Evolutionary conservation across 2,888 invertebrate genomes (phyloP), one percentile per base, ranked within the genome.

Genomic region (Nemapogon koenigi): DNA sequence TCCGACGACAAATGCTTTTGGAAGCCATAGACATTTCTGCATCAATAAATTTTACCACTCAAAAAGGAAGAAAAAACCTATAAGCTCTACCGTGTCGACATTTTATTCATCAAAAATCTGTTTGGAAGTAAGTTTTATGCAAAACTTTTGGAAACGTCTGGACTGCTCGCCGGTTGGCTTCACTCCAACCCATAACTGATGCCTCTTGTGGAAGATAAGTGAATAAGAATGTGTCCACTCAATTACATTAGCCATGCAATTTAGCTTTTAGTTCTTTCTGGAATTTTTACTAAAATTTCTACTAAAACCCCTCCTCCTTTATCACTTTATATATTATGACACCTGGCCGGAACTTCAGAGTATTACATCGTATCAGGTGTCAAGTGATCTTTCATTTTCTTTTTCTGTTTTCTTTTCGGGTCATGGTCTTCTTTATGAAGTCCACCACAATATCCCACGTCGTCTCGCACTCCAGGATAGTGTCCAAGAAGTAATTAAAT

Each of bases 51-150:
- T 62, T 49, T 26, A 35, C 35, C 37, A 43, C 48, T 47, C 45
- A 47, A 47, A 47, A 48, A 39, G 37, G 22, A 19, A 45, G 55
- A 59, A 58, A 55, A 57, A 53, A 48, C 51, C 16, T 14, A 22
- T 25, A 4, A 16, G 19, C 33, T 51, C 51, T 48, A 46, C 38
- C 45, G 49, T 54, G 52, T 55, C 51, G 50, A 46, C 48, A 51
- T 52, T 62, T 60, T 64, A 61, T 52, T 53, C 54, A 59, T 67
- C 61, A 62, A 59, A 67, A 59, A 59, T 56, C 52, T 62, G 57
- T 40, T 44, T 48, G 44, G 53, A 51, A 57, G 55, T 53, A 56
- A 59, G 51, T 58, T 70, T 59, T 55, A 62, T 63, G 61, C 55
- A 61, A 57, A 66, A 58, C 54, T 61, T 56, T 47, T 48, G 50